phyloP scores from a whole-genome alignment of 2,888 invertebrate species.

The Oligia latruncula region DNA sequence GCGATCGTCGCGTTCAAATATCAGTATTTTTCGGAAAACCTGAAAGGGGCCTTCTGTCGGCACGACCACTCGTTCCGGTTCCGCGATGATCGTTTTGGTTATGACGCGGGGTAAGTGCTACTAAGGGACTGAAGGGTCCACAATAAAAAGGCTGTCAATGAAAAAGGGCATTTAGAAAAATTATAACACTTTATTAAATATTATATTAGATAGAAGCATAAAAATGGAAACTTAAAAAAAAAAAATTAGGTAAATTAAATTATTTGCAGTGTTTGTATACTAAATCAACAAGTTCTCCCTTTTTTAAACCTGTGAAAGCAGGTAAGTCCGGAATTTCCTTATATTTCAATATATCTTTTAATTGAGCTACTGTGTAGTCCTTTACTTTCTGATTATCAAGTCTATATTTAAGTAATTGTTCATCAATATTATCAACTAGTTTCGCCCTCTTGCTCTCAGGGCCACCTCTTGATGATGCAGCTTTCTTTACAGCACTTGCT shows the following conservation, averaged over 20 bases:
- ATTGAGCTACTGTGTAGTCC: conserved; percentile 79
- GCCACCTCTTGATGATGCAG: conserved; percentile 58
- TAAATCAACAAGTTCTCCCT: conserved; percentile 80
- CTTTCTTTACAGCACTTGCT: conserved; percentile 75
- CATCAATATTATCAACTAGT: conserved; percentile 73
- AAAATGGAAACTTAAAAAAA: background rate
- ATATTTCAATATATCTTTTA: conserved; percentile 79
- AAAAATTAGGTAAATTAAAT: conserved; percentile 1
- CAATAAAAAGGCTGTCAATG: background rate
- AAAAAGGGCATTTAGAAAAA: conserved; percentile 5
- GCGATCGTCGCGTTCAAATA: background rate
- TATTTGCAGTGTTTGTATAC: conserved; percentile 77
- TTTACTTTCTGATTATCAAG: conserved; percentile 73
- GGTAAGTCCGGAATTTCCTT: conserved; percentile 75
- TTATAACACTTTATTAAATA: conserved; percentile 7
- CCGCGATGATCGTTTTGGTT: background rate
- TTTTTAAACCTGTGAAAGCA: conserved; percentile 80
- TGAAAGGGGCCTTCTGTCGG: background rate
- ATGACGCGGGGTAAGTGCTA: background rate
- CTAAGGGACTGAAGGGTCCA: background rate
- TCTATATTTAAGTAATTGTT: conserved; percentile 73
- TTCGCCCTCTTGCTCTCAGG: conserved; percentile 70
- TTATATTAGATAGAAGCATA: background rate
- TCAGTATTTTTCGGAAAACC: background rate
- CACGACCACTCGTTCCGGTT: background rate